Conservation (phyloP, 2,888 invertebrate genomes). For the Cryptophagus acutangulus region DNA sequence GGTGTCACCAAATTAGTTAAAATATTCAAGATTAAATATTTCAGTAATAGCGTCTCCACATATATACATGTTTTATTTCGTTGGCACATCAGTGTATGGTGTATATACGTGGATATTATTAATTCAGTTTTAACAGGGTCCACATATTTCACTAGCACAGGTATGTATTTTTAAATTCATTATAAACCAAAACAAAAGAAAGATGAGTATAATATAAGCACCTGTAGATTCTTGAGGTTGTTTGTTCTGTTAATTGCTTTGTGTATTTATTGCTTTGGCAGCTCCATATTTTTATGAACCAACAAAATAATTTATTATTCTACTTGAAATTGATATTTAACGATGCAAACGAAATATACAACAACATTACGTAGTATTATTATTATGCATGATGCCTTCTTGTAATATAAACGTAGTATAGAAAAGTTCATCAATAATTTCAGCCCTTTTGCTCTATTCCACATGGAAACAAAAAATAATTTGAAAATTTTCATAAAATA, state of each 20-base stretch:
- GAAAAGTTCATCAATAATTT: too few relatives aligned
- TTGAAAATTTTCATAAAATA: too few relatives aligned
- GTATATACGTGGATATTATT: conserved; percentile 4
- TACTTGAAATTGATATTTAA: too few relatives aligned
- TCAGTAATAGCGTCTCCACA: conserved; percentile 5
- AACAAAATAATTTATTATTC: conserved; percentile 27
- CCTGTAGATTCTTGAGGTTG: conserved; percentile 29
- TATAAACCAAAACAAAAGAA: conserved; percentile 7
- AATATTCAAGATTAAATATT: conserved; percentile 8
- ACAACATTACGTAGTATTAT: too few relatives aligned
- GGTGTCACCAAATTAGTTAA: conserved; percentile 7
- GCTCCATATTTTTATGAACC: conserved; percentile 32
- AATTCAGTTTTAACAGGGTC: conserved; percentile 9
- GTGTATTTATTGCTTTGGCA: conserved; percentile 37
- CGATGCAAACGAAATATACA: too few relatives aligned
- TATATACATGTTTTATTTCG: too few relatives aligned
- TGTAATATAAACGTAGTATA: too few relatives aligned
- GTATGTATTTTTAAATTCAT: conserved; percentile 7
- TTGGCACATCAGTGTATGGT: not conserved
- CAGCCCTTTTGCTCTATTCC: too few relatives aligned
- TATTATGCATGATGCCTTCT: too few relatives aligned
- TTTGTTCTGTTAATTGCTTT: conserved; percentile 40
- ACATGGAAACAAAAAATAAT: too few relatives aligned
- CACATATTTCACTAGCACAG: conserved; percentile 7
- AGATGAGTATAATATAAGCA: conserved; percentile 15